Base-by-base conservation (phyloP, 2,888 invertebrate species). In the Petrolisthes manimaculis region DNA sequence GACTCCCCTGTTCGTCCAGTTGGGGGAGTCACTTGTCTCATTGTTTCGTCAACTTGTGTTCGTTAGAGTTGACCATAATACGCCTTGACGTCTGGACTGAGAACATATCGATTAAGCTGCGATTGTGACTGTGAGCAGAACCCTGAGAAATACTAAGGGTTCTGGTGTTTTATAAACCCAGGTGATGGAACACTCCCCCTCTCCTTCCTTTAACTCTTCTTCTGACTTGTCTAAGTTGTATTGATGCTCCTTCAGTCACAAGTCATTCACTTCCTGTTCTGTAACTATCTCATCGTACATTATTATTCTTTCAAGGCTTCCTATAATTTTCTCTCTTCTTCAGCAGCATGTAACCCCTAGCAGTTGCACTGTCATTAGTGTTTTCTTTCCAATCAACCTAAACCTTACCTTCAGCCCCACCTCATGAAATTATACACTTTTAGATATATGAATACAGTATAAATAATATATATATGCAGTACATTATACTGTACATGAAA, bases 41-140 rank as follows among this genome's bases (percentile, higher is more conserved):
- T 6, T 24, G 61, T 61, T 81, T 51, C 21, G 9, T 51, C 61
- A 61, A 61, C 61, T 81, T 61, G 81, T 81, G 81, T 61, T 81
- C 37, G 24, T 56, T 24, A 24, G 55, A 61, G 37, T 61, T 61
- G 24, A 55, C 61, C 24, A 54, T 56, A 12, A 80, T n/a, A 71
- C 71, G 79, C 80, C 86, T 86, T 80, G 79, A 71, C 71, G 83
- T 79, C 24, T 86, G 86, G 80, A 79, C 79, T 80, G 80, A 86
- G 86, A 80, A 86, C 86, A 86, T 86, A 86, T 86, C 86, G 86
- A 86, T 80, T 80, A 79, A 67, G 86, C 86, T 86, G 86, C 86
- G 86, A 86, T 86, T 53, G 37, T 80, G 86, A 84, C 78, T 84
- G 84, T 78, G 61, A 78, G 74, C 77, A 61, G 84, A 84, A 78